A percentile compares a stretch with the other conserved stretches of the same genome.
These are phyloP conservation scores for Mormyrus lacerda DNA, from an alignment of 2,113 vertebrate species.

Conservation along the genomic window DNA sequence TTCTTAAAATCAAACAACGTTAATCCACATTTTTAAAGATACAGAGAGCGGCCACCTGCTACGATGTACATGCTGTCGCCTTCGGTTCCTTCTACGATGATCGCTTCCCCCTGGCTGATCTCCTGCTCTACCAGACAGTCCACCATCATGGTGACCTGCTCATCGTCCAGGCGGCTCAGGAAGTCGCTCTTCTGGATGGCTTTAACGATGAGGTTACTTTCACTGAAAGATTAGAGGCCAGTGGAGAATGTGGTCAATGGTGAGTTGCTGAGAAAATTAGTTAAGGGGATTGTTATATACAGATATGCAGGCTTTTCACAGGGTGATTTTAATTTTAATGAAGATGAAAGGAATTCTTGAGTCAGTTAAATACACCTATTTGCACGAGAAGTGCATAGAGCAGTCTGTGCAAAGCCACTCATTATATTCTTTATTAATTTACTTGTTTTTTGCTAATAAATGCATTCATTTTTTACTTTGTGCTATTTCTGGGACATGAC, in stretches of 20 bases:
- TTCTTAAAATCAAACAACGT: not conserved
- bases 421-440: not conserved
- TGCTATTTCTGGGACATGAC: not conserved
- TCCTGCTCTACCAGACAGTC: conserved; percentile 44
- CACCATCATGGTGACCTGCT: conserved; percentile 65
- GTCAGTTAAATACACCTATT: not conserved
- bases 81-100: conserved; percentile 64
- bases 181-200: conserved; percentile 64
- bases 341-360: not conserved
- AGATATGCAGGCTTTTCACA: not conserved
- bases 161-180: conserved; percentile 66
- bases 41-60: conserved; percentile 49
- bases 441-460: not conserved
- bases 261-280: not conserved
- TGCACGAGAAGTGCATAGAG: not conserved
- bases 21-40: not conserved
- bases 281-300: not conserved
- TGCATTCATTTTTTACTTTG: not conserved
- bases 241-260: not conserved
- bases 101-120: conserved; percentile 37
- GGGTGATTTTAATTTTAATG: not conserved
- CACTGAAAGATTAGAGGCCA: conserved; percentile 43
- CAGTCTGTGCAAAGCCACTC: not conserved
- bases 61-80: conserved; percentile 72
- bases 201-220: conserved; percentile 56